Evolutionary conservation across 2,797 vertebrate species (phyloP), one percentile per base, ranked within the genome.

Genomic region (Typhlichthys eigenmanni): DNA sequence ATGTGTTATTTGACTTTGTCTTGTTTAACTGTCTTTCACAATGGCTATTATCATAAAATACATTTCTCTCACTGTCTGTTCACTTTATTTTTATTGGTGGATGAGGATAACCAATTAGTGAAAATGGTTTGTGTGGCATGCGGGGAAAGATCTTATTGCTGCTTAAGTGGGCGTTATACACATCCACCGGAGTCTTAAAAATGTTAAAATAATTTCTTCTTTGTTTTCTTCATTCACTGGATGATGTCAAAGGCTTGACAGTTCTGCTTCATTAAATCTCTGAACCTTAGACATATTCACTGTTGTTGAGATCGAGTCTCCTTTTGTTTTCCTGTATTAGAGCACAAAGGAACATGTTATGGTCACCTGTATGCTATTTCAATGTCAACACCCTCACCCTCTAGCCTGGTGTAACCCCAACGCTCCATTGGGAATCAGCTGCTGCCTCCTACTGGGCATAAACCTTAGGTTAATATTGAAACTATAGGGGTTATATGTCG

Each of bases 61-160:
- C 45, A 48, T 47, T 14, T 38, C 52, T 54, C 17, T 54, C 54
- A 9, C 53, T 55, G 9, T 55, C 29, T 14, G 4, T 34, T 17
- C 51, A 53, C 29, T 32, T 32, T 24, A 24, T 32, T 55, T 84
- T 80, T 71, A 75, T 61, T 51, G 64, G 67, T 56, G 65, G 66
- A 71, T 47, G 11, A 58, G 57, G 17, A 58, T 80, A 68, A 66
- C 74, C 79, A 76, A 86, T 84, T 78, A 79, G 16, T 34, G 46
- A 78, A 80, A 71, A 71, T 50, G 76, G 72, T 83, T 84, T 82
- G 64, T 75, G 79, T 78, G 83, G 69, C 70, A 72, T 70, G 47
- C 62, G 76, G 66, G 55, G 65, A 65, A 76, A 71, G 75, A 76
- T 72, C 73, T 75, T 59, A 83, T 76, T 83, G 71, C 72, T 66